phyloP scores from a whole-genome alignment of 2,888 invertebrate species.

The Heliconius ismenius region DNA sequence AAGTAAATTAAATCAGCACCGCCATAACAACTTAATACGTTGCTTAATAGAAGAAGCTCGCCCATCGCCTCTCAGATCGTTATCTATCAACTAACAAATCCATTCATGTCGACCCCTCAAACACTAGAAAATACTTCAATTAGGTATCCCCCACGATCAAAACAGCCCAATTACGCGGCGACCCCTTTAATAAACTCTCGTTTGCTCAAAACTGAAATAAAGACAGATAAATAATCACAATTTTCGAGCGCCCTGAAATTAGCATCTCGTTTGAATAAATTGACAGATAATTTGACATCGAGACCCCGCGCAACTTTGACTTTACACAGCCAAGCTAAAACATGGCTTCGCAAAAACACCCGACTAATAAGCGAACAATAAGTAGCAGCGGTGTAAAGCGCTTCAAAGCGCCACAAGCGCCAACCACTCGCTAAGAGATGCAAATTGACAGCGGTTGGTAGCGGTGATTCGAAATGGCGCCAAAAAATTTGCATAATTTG shows the following conservation, averaged over 20 bases:
- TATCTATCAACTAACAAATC: slow-evolving; percentile 72
- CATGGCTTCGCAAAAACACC: slow-evolving; percentile 34
- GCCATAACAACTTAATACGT: slow-evolving; percentile 43
- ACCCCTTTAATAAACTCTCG: slow-evolving; percentile 73
- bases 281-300: slow-evolving; percentile 67
- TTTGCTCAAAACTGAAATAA: slow-evolving; percentile 71
- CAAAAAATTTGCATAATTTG: slow-evolving; percentile 75
- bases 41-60: slow-evolving; percentile 45
- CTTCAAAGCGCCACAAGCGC: slow-evolving; percentile 51
- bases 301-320: slow-evolving; percentile 59
- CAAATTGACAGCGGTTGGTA: slow-evolving; percentile 76
- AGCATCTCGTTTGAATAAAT: slow-evolving; percentile 78
- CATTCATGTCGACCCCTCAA: slow-evolving; percentile 70
- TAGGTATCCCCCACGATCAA: slow-evolving; percentile 65
- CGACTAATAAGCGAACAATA: slow-evolving; percentile 32
- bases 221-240: slow-evolving; percentile 73
- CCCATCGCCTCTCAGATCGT: slow-evolving; percentile 61
- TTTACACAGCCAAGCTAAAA: slow-evolving; percentile 35
- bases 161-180: slow-evolving; percentile 76
- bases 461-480: slow-evolving; percentile 75
- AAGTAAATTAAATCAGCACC: slow-evolving; percentile 39
- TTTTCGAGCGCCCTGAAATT: slow-evolving; percentile 73
- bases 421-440: slow-evolving; percentile 75
- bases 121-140: slow-evolving; percentile 76
- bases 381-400: slow-evolving; percentile 47